Conservation (phyloP, 1,140 invertebrate genomes). For the Neodiprion fabricii region DNA sequence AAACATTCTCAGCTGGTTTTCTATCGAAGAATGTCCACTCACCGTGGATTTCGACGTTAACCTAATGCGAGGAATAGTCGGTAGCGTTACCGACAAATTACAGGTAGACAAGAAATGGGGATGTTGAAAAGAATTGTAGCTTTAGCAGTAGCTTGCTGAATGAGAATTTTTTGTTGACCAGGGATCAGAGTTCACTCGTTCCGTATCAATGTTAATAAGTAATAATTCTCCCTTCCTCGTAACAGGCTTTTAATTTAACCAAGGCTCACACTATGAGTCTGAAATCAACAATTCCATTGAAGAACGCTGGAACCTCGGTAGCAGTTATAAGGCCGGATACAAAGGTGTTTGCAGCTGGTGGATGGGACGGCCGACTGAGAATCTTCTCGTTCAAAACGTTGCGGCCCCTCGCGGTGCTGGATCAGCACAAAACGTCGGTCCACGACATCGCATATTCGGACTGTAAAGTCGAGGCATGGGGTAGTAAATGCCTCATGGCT, state of each 20-base stretch:
- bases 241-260: slow-evolving; percentile 51
- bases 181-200: too few species aligned
- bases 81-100: slow-evolving; percentile 67
- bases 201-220: too few species aligned
- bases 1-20: slow-evolving; percentile 64
- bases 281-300: slow-evolving; percentile 67
- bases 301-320: slow-evolving; percentile 75
- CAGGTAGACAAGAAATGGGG: slow-evolving; percentile 52
- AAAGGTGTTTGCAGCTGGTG: slow-evolving; percentile 76
- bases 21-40: slow-evolving; percentile 72
- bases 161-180: too few species aligned
- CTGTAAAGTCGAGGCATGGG: slow-evolving; percentile 68
- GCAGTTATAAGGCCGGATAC: slow-evolving; percentile 74
- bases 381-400: slow-evolving; percentile 82
- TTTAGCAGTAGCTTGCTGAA: too few species aligned
- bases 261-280: slow-evolving; percentile 56
- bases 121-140: too few species aligned
- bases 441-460: slow-evolving; percentile 73
- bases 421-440: slow-evolving; percentile 70
- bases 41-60: slow-evolving; percentile 71
- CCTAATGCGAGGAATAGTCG: slow-evolving; percentile 69
- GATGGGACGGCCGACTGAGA: slow-evolving; percentile 79
- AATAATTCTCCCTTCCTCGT: slow-evolving; percentile 50
- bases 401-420: slow-evolving; percentile 75
- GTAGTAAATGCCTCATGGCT: slow-evolving; percentile 73